These are phyloP conservation scores for Onchidella celtica DNA, from an alignment of 2,888 invertebrate species.

Conservation along the genomic window DNA sequence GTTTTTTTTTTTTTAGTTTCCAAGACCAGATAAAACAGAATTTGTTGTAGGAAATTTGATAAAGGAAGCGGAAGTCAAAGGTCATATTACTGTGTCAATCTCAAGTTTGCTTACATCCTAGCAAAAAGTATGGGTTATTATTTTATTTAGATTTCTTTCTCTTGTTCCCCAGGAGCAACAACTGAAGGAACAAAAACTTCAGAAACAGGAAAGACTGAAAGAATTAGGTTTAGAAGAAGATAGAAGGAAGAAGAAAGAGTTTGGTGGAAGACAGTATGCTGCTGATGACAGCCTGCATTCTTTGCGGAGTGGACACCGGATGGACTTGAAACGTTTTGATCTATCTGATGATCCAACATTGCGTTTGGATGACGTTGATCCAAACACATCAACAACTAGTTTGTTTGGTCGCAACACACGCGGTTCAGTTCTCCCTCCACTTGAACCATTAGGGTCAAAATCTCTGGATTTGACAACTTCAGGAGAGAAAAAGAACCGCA, in stretches of 20 bases:
- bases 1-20: too few relatives aligned
- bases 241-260: neutral
- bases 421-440: conserved; percentile 48
- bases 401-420: conserved; percentile 26
- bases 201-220: conserved; percentile 25
- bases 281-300: neutral
- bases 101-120: too few relatives aligned
- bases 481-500: conserved; percentile 9
- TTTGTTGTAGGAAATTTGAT: too few relatives aligned
- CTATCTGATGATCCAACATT: neutral
- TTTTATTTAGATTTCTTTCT: conserved; percentile 38
- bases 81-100: too few relatives aligned
- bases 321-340: neutral
- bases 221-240: conserved; percentile 3
- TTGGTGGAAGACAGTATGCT: neutral
- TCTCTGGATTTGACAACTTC: neutral
- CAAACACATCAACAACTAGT: neutral
- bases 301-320: too few relatives aligned
- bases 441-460: conserved; percentile 62
- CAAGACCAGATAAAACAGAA: too few relatives aligned
- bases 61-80: too few relatives aligned
- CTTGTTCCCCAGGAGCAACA: conserved; percentile 37
- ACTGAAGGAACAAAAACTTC: conserved; percentile 28
- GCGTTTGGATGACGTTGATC: neutral
- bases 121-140: too few relatives aligned